A percentile compares a stretch with the other conserved stretches of the same genome.
Conservation (phyloP, 2,797 vertebrate genomes). For the Prionace glauca region DNA sequence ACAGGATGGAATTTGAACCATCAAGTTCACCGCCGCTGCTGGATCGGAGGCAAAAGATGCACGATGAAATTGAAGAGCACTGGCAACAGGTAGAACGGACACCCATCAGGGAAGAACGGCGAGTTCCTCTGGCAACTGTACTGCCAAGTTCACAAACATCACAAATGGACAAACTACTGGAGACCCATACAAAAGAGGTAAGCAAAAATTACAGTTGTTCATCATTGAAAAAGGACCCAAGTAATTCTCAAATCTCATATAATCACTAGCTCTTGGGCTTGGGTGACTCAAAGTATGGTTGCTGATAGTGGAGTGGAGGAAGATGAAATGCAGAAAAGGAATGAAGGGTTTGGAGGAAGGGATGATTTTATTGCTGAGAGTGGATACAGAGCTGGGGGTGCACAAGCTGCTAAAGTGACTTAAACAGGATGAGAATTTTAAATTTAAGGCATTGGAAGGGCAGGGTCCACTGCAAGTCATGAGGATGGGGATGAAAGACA, state of each 20-base stretch:
- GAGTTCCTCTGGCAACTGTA: constrained; percentile 56
- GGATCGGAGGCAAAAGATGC: constrained; percentile 62
- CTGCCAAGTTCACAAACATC: constrained; percentile 50
- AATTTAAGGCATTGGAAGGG: background rate
- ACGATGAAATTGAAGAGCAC: constrained; percentile 70
- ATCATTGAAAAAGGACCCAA: background rate
- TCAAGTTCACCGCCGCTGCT: constrained; percentile 41
- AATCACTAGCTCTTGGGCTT: background rate
- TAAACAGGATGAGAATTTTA: background rate
- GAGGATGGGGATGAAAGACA: background rate
- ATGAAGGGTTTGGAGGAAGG: background rate
- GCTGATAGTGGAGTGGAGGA: background rate
- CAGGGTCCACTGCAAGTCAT: background rate
- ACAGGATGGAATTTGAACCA: constrained; percentile 50
- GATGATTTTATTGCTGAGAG: background rate
- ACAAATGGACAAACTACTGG: constrained; percentile 63
- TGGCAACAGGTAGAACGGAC: constrained; percentile 75
- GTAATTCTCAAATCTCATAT: background rate
- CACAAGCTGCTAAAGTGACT: background rate
- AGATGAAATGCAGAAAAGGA: background rate
- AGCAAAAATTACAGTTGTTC: constrained; percentile 15
- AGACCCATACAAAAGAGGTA: constrained; percentile 69
- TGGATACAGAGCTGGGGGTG: background rate
- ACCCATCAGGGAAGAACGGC: constrained; percentile 63
- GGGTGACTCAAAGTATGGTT: background rate